Conservation (phyloP, 2,113 vertebrate species). For the Rhinopomastus cyanomelas region DNA sequence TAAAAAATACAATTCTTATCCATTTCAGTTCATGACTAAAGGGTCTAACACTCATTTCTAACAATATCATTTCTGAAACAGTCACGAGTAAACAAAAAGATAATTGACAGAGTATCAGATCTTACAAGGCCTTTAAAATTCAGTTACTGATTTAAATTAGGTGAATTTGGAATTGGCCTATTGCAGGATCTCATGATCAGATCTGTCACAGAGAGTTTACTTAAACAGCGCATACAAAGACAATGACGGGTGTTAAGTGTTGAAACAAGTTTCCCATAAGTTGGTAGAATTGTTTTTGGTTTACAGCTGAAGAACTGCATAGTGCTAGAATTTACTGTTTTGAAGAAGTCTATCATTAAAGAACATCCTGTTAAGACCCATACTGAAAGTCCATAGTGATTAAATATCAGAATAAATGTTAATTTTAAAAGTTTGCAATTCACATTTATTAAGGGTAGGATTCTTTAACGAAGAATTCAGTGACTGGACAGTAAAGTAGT, state of each 20-base stretch:
- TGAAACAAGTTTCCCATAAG: background rate
- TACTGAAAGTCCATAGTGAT: background rate
- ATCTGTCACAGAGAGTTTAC: too few species aligned
- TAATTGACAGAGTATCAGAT: background rate
- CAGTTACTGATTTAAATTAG: background rate
- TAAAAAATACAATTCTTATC: background rate
- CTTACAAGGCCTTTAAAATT: background rate
- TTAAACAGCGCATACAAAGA: background rate
- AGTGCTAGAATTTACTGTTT: background rate
- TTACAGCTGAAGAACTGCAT: background rate
- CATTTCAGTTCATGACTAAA: background rate
- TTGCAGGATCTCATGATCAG: background rate
- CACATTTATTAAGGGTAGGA: background rate
- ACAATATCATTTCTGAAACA: background rate
- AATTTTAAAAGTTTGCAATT: background rate
- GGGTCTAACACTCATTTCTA: background rate
- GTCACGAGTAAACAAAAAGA: background rate
- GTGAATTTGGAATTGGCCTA: background rate
- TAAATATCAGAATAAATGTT: background rate
- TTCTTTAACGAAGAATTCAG: background rate
- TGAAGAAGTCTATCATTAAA: background rate
- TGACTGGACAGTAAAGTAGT: background rate
- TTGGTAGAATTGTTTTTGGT: background rate
- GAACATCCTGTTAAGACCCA: background rate
- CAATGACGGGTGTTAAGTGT: background rate